Evolutionary conservation across 1,140 invertebrate genomes (phyloP), one percentile per base, ranked within the genome.

Genomic region (Cepaea nemoralis): DNA sequence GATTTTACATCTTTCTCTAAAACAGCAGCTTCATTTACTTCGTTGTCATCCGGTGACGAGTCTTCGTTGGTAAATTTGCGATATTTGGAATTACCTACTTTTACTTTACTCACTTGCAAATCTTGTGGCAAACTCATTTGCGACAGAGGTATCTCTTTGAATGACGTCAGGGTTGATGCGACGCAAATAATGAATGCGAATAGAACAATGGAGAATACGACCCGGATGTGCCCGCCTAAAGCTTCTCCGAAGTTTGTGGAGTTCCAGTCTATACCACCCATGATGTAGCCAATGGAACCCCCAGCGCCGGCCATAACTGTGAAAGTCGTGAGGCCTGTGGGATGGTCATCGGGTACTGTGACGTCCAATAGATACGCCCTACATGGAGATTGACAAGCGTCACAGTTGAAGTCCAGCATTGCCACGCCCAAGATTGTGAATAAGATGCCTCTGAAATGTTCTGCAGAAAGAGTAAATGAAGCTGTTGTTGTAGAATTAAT

Each of bases 301-400:
- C 98, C 98, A 0, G 98, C 91, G 0, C 97, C 98, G 0, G 97
- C 97, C 97, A 99, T 98, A 80, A 98, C 94, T 0, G 97, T 98
- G 87, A 99, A 99, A 1, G 97, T 98, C 83, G 96, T 98, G 1
- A 99, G 91, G 0, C 98, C 97, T 85, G 94, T 94, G 0, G 96
- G 95, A 88, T 99, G 97, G 89, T 99, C 97, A 92, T 97, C 96
- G 94, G 96, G 95, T 83, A 97, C 91, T 59, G 96, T 97, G 24
- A 99, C 95, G 88, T 99, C 98, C 16, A 99, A 93, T 0, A 99
- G 93, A 92, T 97, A 99, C 50, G 97, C 96, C 84, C 97, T 93
- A 0, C 96, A 94, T 0, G 98, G 97, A 88, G 96, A 97, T 91
- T 99, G 97, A 86, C 97, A 98, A 42, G 97, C 96, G 89, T 99